Percentiles rank a stretch among this genome's conserved stretches.
Evolutionary conservation across 1,140 invertebrate species (phyloP).

Genomic region (Sitobion miscanthi): DNA sequence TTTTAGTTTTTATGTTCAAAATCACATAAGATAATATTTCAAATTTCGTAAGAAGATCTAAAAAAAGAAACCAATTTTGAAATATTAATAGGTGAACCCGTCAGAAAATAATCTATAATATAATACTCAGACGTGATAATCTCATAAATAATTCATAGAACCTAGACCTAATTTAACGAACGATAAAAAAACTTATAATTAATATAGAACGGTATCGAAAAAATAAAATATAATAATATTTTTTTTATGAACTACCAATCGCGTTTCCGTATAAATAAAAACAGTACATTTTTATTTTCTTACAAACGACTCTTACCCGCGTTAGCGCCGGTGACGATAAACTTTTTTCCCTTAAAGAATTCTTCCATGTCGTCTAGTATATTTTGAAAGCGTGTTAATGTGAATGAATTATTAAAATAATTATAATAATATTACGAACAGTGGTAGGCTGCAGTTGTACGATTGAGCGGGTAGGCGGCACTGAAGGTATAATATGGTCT

Average conservation of each 20-base stretch:
- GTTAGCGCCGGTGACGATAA: conserved; percentile 46
- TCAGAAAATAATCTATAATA: background rate
- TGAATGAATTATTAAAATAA: background rate
- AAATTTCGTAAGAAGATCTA: background rate
- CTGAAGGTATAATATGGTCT: background rate
- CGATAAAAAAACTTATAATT: background rate
- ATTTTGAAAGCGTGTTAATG: background rate
- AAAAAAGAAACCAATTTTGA: background rate
- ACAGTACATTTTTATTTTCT: background rate
- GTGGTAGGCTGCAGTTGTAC: background rate
- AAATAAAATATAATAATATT: background rate
- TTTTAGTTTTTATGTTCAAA: background rate
- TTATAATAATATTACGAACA: background rate
- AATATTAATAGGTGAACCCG: background rate
- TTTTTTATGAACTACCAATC: background rate
- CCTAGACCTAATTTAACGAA: background rate
- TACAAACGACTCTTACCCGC: background rate
- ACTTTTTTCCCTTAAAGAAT: conserved; percentile 29
- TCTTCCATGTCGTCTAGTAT: background rate
- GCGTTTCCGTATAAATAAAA: background rate
- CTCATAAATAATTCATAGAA: background rate
- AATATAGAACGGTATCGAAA: background rate
- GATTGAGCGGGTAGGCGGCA: background rate
- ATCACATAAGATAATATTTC: too few species aligned
- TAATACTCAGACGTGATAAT: background rate